These are phyloP conservation scores for Acanthopagrus latus DNA, from an alignment of 2,797 vertebrate species.

Conservation along the genomic window DNA sequence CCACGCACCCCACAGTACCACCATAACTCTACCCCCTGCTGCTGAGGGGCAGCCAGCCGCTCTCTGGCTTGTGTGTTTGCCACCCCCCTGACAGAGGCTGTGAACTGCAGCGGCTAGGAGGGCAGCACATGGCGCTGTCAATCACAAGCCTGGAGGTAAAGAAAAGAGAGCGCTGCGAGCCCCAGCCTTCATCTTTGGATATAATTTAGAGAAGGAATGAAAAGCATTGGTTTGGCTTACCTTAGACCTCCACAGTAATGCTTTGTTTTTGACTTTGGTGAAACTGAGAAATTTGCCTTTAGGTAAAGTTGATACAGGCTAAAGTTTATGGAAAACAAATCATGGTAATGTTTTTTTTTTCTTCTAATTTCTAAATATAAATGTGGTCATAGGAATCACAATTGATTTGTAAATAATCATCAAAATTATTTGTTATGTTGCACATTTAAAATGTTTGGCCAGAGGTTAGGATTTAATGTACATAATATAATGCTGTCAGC, in stretches of 20 bases:
- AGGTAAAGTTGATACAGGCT: constrained; percentile 48
- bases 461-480: constrained; percentile 22
- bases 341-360: constrained; percentile 18
- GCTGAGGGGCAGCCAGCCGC: constrained; percentile 71
- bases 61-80: constrained; percentile 77
- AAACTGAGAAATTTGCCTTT: constrained; percentile 64
- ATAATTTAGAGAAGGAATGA: constrained; percentile 67
- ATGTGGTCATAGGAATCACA: constrained; percentile 22
- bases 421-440: constrained; percentile 11
- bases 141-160: constrained; percentile 80
- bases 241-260: constrained; percentile 46
- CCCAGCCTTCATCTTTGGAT: constrained; percentile 75
- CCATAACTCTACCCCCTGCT: constrained; percentile 74
- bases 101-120: constrained; percentile 78
- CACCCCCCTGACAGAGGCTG: constrained; percentile 78
- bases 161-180: constrained; percentile 64
- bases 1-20: constrained; percentile 60
- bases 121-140: constrained; percentile 83
- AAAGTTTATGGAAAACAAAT: constrained; percentile 42
- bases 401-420: constrained; percentile 16
- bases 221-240: constrained; percentile 59
- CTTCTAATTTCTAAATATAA: constrained; percentile 29
- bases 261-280: constrained; percentile 52
- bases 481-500: constrained; percentile 25
- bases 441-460: constrained; percentile 25